Base-by-base conservation (phyloP, 37 sponge, comb jelly and placozoan species). In the Eunapius fragilis region DNA sequence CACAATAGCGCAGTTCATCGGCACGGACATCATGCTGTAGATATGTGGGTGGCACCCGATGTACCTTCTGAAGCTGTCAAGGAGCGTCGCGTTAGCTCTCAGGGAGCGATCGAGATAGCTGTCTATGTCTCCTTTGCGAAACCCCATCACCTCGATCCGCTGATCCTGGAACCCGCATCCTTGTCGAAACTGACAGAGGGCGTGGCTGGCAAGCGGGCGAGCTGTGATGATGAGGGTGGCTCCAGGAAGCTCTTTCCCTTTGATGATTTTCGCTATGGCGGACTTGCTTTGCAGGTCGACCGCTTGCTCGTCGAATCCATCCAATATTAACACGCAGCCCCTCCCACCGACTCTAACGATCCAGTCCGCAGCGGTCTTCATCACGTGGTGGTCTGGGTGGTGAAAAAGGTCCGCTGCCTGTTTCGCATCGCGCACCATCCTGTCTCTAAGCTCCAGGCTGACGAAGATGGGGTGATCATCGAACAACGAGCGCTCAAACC, bases 221-320 rank as follows among this genome's bases (percentile, higher is more conserved):
- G 74, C 79, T 17, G 87, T 86, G 10, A 86, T 67, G 17, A 86
- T 27, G 19, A 78, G 34, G 19, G 72, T 71, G 36, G 50, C 48
- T 31, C 41, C 9, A 13, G 87, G 80, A 31, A 86, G 80, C 7
- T 22, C 30, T 14, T 4, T 9, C 6, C 87, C 87, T 34, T 34
- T 1, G 17, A 86, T 71, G 2, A 86, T 31, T 25, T 26, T n/a
- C 25, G 47, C 30, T 3, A 80, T 25, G 13, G 79, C 9, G 23
- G 49, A 84, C 23, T 74, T 24, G 22, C 22, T 75, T 14, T 24
- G 58, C 2, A 37, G 17, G 2, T 25, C 23, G n/a, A n/a, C 11
- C 2, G 84, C 68, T 5, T 79, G 37, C 34, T 86, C 87, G 49
- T 86, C 87, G 45, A 72, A 79, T 23, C 87, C 87, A 71, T 86